phyloP scores from a whole-genome alignment of 1,140 invertebrate species.

The Stratiolaelaps scimitus region DNA sequence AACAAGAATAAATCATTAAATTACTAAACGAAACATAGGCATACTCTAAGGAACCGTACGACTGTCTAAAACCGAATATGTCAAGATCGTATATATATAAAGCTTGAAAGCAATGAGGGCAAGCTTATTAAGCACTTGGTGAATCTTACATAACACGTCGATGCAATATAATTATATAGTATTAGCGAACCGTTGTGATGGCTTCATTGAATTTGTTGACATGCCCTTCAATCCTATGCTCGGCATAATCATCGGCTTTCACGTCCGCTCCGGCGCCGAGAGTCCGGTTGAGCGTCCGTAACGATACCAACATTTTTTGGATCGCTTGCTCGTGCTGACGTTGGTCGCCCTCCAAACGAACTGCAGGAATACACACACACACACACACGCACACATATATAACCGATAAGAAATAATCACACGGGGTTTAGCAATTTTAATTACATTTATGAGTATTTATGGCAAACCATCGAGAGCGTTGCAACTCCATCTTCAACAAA shows the following conservation, averaged over 20 bases:
- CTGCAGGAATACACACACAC: neutral
- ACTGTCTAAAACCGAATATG: too few relatives aligned
- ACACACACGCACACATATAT: too few relatives aligned
- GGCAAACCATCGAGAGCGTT: too few relatives aligned
- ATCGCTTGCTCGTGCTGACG: slow-evolving; percentile 8
- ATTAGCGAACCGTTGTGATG: neutral
- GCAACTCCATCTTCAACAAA: neutral
- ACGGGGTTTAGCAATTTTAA: too few relatives aligned
- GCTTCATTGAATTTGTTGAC: neutral
- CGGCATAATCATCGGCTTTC: neutral
- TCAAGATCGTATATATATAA: too few relatives aligned
- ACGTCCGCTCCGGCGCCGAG: neutral
- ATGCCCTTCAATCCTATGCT: neutral
- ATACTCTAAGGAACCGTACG: too few relatives aligned
- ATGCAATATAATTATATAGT: neutral
- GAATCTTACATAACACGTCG: neutral
- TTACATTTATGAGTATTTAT: too few relatives aligned
- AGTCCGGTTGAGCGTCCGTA: neutral
- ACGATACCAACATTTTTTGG: neutral
- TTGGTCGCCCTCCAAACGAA: neutral
- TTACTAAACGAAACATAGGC: too few relatives aligned
- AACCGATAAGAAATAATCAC: too few relatives aligned
- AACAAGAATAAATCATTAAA: too few relatives aligned
- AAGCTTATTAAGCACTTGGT: neutral
- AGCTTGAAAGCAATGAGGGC: neutral